Percentiles rank a stretch among this genome's conserved stretches.
Evolutionary conservation across 2,888 invertebrate species (phyloP).

Genomic region (Nebria salina): DNA sequence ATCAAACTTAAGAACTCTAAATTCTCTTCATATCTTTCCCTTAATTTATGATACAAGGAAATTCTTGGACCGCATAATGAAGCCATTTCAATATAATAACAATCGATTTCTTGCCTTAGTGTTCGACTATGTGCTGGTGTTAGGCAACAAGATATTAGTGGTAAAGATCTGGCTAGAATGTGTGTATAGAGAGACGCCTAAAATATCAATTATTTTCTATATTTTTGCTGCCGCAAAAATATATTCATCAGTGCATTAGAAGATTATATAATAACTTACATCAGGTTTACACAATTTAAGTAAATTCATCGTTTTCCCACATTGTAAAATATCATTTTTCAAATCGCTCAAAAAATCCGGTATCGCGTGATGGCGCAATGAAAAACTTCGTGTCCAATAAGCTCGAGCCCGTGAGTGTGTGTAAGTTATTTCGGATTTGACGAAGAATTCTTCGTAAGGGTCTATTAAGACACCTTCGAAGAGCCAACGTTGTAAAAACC

Average conservation of each 20-base stretch:
- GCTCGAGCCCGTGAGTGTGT: constrained; percentile 70
- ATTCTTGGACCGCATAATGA: constrained; percentile 57
- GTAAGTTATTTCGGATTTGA: constrained; percentile 74
- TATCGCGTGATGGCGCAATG: constrained; percentile 65
- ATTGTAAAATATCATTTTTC: constrained; percentile 73
- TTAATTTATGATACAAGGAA: constrained; percentile 53
- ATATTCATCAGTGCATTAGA: too few species aligned
- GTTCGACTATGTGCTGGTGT: constrained; percentile 55
- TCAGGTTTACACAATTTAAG: constrained; percentile 75
- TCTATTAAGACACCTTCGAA: constrained; percentile 86
- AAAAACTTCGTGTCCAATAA: constrained; percentile 76
- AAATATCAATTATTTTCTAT: constrained; percentile 48
- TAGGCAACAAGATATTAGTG: constrained; percentile 58
- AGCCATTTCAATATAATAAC: constrained; percentile 58
- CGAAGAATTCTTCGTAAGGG: constrained; percentile 85
- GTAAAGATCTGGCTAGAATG: constrained; percentile 56
- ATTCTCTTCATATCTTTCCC: constrained; percentile 52
- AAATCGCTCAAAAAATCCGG: constrained; percentile 75
- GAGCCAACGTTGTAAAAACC: constrained; percentile 84
- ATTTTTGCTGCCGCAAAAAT: background rate
- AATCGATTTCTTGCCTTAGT: constrained; percentile 55
- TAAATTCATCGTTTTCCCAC: constrained; percentile 79
- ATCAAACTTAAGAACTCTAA: constrained; percentile 54
- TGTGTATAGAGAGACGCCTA: constrained; percentile 58
- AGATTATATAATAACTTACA: constrained; percentile 62